A percentile compares a stretch with the other conserved stretches of the same genome.
Conservation (phyloP, 2,113 vertebrate species). For the Oncorhynchus mykiss region DNA sequence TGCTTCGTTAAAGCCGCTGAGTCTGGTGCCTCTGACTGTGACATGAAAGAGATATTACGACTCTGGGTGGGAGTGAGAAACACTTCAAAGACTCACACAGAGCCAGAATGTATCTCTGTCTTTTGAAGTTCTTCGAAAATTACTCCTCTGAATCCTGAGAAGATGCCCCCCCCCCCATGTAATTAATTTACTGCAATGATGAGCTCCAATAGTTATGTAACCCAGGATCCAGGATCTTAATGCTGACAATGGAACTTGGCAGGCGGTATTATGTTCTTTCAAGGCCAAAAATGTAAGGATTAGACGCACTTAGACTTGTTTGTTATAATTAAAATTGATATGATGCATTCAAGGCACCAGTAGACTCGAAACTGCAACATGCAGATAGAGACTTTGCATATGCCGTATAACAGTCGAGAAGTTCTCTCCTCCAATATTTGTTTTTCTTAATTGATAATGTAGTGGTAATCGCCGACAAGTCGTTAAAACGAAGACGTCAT, state of each 20-base stretch:
- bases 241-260: slow-evolving; percentile 18
- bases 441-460: not conserved
- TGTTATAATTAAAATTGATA: not conserved
- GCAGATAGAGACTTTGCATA: not conserved
- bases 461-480: not conserved
- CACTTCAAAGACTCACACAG: slow-evolving; percentile 49
- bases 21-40: slow-evolving; percentile 19
- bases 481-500: too few relatives aligned
- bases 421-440: not conserved
- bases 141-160: slow-evolving; percentile 21
- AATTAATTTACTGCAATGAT: slow-evolving; percentile 50
- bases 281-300: slow-evolving; percentile 35
- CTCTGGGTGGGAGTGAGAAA: slow-evolving; percentile 1
- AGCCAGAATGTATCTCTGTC: slow-evolving; percentile 47
- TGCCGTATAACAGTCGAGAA: not conserved
- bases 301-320: slow-evolving; percentile 25
- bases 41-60: too few relatives aligned
- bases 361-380: not conserved
- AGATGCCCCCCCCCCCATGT: slow-evolving; percentile 32
- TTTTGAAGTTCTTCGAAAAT: slow-evolving; percentile 50
- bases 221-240: slow-evolving; percentile 17
- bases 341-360: not conserved
- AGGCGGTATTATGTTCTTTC: slow-evolving; percentile 22
- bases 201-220: slow-evolving; percentile 42
- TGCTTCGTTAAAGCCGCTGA: slow-evolving; percentile 30